Evolutionary conservation across 1,140 invertebrate species (phyloP).

Genomic region (Drosophila nigrodunni): DNA sequence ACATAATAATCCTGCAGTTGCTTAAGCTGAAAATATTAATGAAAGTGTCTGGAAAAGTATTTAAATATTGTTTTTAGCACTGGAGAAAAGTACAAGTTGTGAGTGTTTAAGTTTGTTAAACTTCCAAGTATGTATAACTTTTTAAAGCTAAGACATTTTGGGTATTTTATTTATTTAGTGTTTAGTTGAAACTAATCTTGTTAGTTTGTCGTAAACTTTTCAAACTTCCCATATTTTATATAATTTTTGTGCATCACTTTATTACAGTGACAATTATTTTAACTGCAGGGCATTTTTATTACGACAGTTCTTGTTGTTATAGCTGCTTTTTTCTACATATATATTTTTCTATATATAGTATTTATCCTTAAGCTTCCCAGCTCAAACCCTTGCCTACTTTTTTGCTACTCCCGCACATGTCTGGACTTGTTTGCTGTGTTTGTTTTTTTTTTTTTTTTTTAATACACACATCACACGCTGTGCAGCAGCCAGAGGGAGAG

Average conservation of each 20-base stretch:
- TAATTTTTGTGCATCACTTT: slow-evolving; percentile 78
- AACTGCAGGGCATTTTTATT: slow-evolving; percentile 82
- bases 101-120: too few relatives aligned
- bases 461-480: slow-evolving; percentile 41
- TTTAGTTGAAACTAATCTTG: background rate
- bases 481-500: slow-evolving; percentile 46
- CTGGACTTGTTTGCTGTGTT: slow-evolving; percentile 28
- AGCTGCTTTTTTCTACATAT: slow-evolving; percentile 34
- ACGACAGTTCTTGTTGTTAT: slow-evolving; percentile 70
- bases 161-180: background rate
- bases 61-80: background rate
- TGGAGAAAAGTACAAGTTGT: too few relatives aligned
- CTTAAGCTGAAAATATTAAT: background rate
- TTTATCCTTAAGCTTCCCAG: slow-evolving; percentile 1
- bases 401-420: slow-evolving; percentile 31
- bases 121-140: background rate
- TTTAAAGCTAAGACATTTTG: background rate
- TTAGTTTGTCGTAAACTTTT: slow-evolving; percentile 7
- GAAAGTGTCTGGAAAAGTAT: background rate
- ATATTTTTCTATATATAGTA: slow-evolving; percentile 4
- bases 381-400: slow-evolving; percentile 7
- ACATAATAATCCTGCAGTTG: slow-evolving; percentile 7
- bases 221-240: slow-evolving; percentile 39
- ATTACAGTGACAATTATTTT: slow-evolving; percentile 83
- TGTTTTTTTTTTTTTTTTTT: slow-evolving; percentile 21